Conservation (phyloP, 2,113 vertebrate genomes). For the Cacatua alba region DNA sequence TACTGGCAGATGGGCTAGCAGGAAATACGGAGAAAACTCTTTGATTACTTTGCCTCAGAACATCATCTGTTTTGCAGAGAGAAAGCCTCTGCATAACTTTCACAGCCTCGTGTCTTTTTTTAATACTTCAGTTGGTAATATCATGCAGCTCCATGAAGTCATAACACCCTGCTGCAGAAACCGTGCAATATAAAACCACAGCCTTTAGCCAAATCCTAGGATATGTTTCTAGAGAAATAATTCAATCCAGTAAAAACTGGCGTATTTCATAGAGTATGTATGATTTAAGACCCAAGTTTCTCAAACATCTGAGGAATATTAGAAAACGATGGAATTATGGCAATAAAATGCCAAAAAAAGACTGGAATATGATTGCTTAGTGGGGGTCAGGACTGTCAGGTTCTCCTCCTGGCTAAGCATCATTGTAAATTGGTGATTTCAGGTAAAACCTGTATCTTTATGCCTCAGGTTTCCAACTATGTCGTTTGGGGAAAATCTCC, state of each 20-base stretch:
- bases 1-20: background rate
- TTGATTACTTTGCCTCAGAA: background rate
- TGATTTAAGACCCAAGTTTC: background rate
- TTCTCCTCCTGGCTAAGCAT: background rate
- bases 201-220: background rate
- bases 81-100: background rate
- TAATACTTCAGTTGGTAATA: background rate
- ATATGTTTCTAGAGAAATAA: background rate
- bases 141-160: background rate
- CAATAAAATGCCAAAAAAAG: background rate
- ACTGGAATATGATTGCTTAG: background rate
- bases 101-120: rapidly evolving
- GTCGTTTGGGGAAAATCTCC: background rate
- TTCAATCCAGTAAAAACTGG: background rate
- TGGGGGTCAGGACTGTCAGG: background rate
- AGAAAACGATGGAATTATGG: background rate
- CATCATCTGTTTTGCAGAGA: background rate
- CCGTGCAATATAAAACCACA: background rate
- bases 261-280: background rate
- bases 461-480: background rate
- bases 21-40: background rate
- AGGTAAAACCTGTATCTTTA: background rate
- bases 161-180: background rate
- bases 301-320: background rate
- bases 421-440: background rate